Base-by-base conservation (phyloP, 2,797 vertebrate genomes). In the Malurus leucopterus region DNA sequence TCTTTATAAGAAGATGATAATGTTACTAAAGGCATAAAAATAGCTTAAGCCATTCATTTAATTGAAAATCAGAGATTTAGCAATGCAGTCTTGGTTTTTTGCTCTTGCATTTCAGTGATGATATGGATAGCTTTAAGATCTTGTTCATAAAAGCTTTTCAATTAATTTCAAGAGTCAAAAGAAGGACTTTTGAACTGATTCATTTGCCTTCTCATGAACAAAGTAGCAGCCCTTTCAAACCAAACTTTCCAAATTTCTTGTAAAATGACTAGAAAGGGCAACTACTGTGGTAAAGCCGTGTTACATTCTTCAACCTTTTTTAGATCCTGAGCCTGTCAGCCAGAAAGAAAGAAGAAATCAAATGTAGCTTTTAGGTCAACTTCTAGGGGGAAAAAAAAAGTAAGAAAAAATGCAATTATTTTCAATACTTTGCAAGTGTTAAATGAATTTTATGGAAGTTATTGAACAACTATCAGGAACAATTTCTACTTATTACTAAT, bases 331-430 rank as follows among this genome's bases (percentile, higher is more conserved):
- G 16, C 18, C 12, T 72, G 11, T 5, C 9, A 78, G 22, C 7
- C 13, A 59, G 17, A 9, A 6, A 34, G 34, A 3, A 43, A 68
- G 4, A 24, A 84, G 7, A 22, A 86, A 86, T 4, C 0, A 49
- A 84, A 68, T 30, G 1, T 11, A 8, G 3, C 1, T 85, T 76
- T 53, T 61, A 53, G 65, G 61, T 62, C 2, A 43, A 27, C 5
- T 40, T 50, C 20, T 59, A 30, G 32, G 1, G 1, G 0, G 23
- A 10, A 3, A 4, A 36, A 32, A 29, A 59, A 20, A 7, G 1
- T 13, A 24, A 38, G 20, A 2, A 23, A 38, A 54, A 32, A 20
- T 76, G 70, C 9, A 69, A 3, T 19, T 68, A 9, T 57, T 40
- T 69, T 7, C 70, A 80, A 20, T 64, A 55, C 4, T 55, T 88